Base-by-base conservation (phyloP, 1,140 invertebrate genomes). In the Drosophila mojavensis region DNA sequence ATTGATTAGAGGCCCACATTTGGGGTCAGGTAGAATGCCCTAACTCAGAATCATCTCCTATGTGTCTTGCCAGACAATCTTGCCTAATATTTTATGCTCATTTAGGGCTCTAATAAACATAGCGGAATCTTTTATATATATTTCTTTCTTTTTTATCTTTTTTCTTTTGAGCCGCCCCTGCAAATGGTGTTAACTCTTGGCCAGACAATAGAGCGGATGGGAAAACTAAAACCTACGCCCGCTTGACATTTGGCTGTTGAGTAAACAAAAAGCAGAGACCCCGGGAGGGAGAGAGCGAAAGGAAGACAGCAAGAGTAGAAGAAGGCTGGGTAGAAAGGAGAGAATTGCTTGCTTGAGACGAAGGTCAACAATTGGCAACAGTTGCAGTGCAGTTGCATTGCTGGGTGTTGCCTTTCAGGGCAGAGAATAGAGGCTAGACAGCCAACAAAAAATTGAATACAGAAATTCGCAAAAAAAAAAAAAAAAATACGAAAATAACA, bases 81-180 rank as follows among this genome's bases (percentile, higher is more conserved):
- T 83, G 84, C 73, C 84, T 89, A 88, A 88, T 88, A 88, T 88
- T 89, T 88, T 89, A 88, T 80, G 83, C 83, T 88, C 83, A 88
- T 88, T 88, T 88, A 72, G 77, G 63, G 83, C 61, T 83, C 89
- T 86, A 76, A 67, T 30, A 65, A 65, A 77, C 65, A 54, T 74
- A 80, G 76, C 83, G 79, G 79, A 82, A 79, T 82, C 36, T 50
- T 43, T 7, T 30, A 61, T 17, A 55, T 15, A 33, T 11, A 11
- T 26, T 39, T 28, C 45, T 13, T 56, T 50, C 61, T 66, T 68
- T 65, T 39, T 58, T 43, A 56, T 30, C 17, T 17, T 13, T 56
- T 50, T 61, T 51, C 26, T 28, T 61, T 47, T 28, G 66, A 64
- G 54, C 63, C 68, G 56, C 41, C 10, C 11, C 30, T 39, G 50